Evolutionary conservation across 2,797 vertebrate genomes (phyloP), one percentile per base, ranked within the genome.

Genomic region (Capromys pilorides): DNA sequence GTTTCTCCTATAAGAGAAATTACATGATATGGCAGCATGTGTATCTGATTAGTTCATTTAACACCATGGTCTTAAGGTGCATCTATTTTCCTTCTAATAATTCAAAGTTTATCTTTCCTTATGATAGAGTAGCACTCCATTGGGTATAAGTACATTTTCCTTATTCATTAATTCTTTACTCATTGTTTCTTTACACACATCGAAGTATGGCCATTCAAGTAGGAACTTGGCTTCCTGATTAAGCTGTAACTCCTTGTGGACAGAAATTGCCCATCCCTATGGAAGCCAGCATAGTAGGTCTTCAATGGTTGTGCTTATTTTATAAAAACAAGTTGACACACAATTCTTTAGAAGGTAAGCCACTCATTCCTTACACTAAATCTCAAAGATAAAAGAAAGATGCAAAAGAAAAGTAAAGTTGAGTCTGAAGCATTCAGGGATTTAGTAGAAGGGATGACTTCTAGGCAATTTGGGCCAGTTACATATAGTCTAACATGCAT

Each of bases 381-480:
- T 93, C 28, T 86, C 51, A 89, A 95, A 93, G 39, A 12, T 89
- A 67, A 69, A 86, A 87, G 33, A 69, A 78, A 64, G 22, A 28
- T 78, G 41, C 82, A 13, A 81, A 3, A 86, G 31, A 67, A 84
- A 26, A 45, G 13, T 2, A 81, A 78, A 87, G 5, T 85, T 6
- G 6, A 39, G 24, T 24, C 73, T 49, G 67, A 84, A 73, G 64
- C 86, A 67, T 2, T 28, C 18, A 54, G 80, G 28, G 39, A 89
- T 49, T 16, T 67, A 51, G 6, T 21, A 86, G 5, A 87, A 4
- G 18, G 4, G 8, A 73, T 39, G 4, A 61, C 59, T 67, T 54
- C 28, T 84, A 31, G 9, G 36, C n/a, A 18, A 69, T n/a, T 36
- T 36, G 45, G 73, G 28, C 28, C 13, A 54, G 5, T 77, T 82